Conservation (phyloP, 2,113 vertebrate genomes). For the Burhinus oedicnemus region DNA sequence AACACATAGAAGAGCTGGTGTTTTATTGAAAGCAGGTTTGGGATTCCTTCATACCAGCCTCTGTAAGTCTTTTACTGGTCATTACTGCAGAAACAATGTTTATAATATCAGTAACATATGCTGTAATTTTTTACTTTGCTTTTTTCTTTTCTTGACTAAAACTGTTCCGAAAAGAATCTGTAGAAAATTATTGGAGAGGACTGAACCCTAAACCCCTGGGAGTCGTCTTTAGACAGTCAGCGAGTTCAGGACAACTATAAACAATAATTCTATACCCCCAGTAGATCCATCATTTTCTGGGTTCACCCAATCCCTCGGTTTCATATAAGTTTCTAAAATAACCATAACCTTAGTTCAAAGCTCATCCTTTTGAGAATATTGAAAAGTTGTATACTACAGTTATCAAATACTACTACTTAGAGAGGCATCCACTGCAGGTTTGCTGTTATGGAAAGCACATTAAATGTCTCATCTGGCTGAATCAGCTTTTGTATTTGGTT, state of each 20-base stretch:
- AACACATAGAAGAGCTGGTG: not conserved
- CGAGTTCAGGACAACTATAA: not conserved
- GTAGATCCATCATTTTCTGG: not conserved
- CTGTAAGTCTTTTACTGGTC: not conserved
- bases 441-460: not conserved
- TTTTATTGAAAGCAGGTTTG: not conserved
- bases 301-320: not conserved
- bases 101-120: not conserved
- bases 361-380: not conserved
- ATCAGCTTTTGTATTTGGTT: not conserved
- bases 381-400: not conserved
- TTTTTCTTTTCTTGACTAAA: not conserved
- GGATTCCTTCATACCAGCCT: not conserved
- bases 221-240: not conserved
- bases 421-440: not conserved
- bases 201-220: accelerated
- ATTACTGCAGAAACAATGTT: not conserved
- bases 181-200: not conserved
- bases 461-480: not conserved
- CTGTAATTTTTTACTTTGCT: not conserved
- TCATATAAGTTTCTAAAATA: not conserved
- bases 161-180: not conserved
- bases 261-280: accelerated
- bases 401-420: not conserved
- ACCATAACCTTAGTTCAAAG: not conserved